phyloP scores from a whole-genome alignment of 2,113 vertebrate species.

The Eudyptes chrysolophus region DNA sequence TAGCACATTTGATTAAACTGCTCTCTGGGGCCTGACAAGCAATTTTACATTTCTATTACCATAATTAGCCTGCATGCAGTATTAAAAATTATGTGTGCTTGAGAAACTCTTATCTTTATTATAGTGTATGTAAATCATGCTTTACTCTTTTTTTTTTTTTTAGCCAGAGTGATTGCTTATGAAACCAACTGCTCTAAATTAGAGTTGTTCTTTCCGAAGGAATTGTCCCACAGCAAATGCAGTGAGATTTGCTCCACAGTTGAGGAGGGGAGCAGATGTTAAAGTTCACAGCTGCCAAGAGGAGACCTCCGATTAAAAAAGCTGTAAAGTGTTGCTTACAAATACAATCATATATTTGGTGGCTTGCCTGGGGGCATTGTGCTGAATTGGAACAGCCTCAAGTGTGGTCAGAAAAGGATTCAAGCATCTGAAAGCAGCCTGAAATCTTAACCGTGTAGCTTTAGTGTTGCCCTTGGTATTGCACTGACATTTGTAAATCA shows the following conservation, averaged over 20 bases:
- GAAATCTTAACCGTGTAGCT: neutral
- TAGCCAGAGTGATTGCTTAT: neutral
- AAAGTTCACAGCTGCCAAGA: neutral
- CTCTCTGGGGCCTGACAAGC: neutral
- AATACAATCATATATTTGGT: neutral
- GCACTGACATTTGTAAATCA: neutral
- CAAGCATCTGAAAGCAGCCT: neutral
- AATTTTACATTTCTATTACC: neutral
- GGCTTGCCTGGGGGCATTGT: neutral
- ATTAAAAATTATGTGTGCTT: neutral
- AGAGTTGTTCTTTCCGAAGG: neutral
- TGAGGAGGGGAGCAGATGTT: neutral
- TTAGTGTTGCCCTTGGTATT: neutral
- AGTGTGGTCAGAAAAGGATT: neutral
- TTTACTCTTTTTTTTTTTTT: neutral
- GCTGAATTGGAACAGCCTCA: neutral
- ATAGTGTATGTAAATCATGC: neutral
- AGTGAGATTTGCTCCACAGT: neutral
- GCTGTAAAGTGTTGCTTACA: neutral
- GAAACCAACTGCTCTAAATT: neutral
- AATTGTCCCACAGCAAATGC: neutral
- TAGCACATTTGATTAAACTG: constrained; percentile 7
- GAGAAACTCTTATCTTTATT: neutral
- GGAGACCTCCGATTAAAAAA: neutral
- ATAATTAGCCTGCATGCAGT: neutral